Base-by-base conservation (phyloP, 2,888 invertebrate genomes). In the Stenolophus ochropezus region DNA sequence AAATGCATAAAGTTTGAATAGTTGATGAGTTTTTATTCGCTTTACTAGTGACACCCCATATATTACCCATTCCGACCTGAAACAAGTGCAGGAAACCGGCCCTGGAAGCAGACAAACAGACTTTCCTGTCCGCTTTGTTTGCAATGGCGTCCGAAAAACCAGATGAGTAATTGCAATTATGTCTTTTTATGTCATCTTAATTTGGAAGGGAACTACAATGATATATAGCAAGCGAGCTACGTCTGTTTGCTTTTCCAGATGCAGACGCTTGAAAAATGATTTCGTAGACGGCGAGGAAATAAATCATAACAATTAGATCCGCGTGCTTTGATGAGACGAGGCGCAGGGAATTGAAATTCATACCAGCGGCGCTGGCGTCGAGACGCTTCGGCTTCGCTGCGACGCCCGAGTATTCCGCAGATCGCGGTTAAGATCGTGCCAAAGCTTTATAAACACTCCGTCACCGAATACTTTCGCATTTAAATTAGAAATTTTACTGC, bases 101-200 rank as follows among this genome's bases (percentile, higher is more conserved):
- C n/a, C n/a, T n/a, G n/a, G n/a, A n/a, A n/a, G 33, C 33, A 42
- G 11, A 42, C 33, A 42, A 42, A 74, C 71, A 71, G 42, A 47
- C 71, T 47, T 20, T 42, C 49, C 4, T n/a, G n/a, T n/a, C n/a
- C n/a, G n/a, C 47, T 53, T 20, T 25, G n/a, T 27, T 23, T 5
- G 42, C 27, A 58, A 49, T 51, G 8, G 25, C 51, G 51, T 23
- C 14, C 51, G 47, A 75, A 61, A 81, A 47, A 77, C 65, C 47
- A 23, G 74, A 56, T 75, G 61, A 65, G 65, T 81, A 81, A 81
- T 75, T 61, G 75, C 81, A 47, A 73, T 81, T 58, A 74, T 61
- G 75, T 83, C 82, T 82, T 82, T 83, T 81, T 71, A 74, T 71
- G 77, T 81, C 87, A 87, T 86, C 86, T 87, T 86, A 87, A 87